Evolutionary conservation across 2,113 vertebrate genomes (phyloP).

Genomic region (Indicator maculatus): DNA sequence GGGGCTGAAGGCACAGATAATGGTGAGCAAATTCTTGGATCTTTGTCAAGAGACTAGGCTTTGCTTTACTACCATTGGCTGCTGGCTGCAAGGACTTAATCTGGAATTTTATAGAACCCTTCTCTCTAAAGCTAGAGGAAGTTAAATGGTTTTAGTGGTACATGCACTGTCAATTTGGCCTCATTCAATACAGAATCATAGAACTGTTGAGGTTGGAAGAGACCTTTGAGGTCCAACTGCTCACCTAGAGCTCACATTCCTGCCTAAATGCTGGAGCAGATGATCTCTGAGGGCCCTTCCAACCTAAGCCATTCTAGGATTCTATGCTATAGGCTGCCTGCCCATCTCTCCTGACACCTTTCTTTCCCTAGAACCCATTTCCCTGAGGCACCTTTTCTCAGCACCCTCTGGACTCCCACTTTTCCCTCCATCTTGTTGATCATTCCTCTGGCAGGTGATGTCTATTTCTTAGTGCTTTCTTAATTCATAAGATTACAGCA

Average conservation of each 20-base stretch:
- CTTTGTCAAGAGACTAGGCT: neutral
- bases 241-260: no score
- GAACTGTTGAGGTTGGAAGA: neutral
- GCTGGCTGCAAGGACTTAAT: conserved; percentile 42
- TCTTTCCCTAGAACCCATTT: neutral
- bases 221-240: no score
- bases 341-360: neutral
- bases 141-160: conserved; percentile 50
- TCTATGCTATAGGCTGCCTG: neutral
- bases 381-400: neutral
- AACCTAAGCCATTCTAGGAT: no score
- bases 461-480: neutral
- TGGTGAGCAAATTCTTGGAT: neutral
- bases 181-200: conserved; percentile 40
- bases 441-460: neutral
- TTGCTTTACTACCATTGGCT: neutral
- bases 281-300: no score
- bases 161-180: conserved; percentile 41
- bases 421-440: neutral
- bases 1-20: neutral
- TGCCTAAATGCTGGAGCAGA: no score
- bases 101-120: conserved; percentile 4
- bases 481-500: neutral
- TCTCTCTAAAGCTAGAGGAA: conserved; percentile 53
- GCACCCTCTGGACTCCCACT: neutral